Evolutionary conservation across 2,113 vertebrate species (phyloP).

Genomic region (Globicephala melas): DNA sequence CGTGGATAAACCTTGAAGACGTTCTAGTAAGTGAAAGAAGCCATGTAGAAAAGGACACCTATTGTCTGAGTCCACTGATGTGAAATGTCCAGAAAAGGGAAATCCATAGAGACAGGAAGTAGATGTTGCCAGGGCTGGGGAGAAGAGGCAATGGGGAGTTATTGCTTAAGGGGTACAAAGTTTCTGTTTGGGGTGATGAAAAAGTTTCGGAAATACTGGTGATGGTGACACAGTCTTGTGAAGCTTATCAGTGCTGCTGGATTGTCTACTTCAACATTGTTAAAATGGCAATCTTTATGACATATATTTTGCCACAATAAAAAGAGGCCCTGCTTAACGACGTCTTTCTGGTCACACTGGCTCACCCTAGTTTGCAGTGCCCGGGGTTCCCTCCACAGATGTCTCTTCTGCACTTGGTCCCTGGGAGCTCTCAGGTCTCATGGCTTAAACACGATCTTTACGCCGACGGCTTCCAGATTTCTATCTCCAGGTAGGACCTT

Average conservation of each 20-base stretch:
- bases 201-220: neutral
- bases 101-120: neutral
- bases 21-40: neutral
- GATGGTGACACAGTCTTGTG: neutral
- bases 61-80: neutral
- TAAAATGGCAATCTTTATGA: neutral
- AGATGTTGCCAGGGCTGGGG: neutral
- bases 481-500: neutral
- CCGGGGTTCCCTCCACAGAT: neutral
- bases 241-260: no score
- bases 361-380: neutral
- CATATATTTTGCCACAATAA: neutral
- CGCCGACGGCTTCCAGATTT: neutral
- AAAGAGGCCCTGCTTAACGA: neutral
- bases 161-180: neutral
- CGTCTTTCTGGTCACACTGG: neutral
- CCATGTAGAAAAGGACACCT: neutral
- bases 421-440: no score
- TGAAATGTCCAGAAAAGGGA: neutral
- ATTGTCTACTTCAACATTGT: neutral
- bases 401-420: fast-evolving
- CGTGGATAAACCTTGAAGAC: neutral
- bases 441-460: neutral
- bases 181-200: constrained; percentile 17
- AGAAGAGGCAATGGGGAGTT: neutral